These are phyloP conservation scores for Coremacera marginata DNA, from an alignment of 2,888 invertebrate genomes.

Conservation along the genomic window DNA sequence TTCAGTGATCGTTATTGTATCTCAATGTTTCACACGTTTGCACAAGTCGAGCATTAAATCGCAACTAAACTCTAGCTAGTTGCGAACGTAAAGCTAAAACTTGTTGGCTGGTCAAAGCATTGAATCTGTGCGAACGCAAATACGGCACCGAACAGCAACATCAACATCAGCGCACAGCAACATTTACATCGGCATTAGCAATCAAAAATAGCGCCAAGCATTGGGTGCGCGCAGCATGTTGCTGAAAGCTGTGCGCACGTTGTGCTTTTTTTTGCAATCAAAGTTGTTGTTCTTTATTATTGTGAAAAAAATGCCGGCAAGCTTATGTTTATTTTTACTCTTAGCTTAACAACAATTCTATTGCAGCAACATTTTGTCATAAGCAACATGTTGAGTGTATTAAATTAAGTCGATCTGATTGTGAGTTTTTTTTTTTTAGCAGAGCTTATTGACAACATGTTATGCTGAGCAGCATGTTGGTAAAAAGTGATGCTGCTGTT, in stretches of 20 bases:
- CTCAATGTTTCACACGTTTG: conserved; percentile 43
- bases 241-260: conserved; percentile 2
- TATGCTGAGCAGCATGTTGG: not conserved
- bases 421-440: too few species aligned
- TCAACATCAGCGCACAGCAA: not conserved
- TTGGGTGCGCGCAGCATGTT: not conserved
- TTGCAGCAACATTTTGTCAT: too few species aligned
- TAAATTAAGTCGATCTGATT: too few species aligned
- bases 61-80: conserved; percentile 48
- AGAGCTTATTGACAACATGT: not conserved
- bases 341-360: not conserved
- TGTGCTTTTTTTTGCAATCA: not conserved
- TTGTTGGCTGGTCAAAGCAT: conserved; percentile 6
- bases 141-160: not conserved
- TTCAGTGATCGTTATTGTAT: not conserved
- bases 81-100: conserved; percentile 22
- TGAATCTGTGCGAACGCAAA: not conserved
- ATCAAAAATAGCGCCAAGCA: not conserved
- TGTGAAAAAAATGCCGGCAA: conserved; percentile 1
- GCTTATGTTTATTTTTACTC: not conserved
- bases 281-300: conserved; percentile 3
- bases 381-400: not conserved
- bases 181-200: not conserved
- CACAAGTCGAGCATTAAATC: conserved; percentile 52
- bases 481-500: not conserved